Evolutionary conservation across 1,140 invertebrate genomes (phyloP), one percentile per base, ranked within the genome.

Genomic region (Lepeophtheirus salmonis): DNA sequence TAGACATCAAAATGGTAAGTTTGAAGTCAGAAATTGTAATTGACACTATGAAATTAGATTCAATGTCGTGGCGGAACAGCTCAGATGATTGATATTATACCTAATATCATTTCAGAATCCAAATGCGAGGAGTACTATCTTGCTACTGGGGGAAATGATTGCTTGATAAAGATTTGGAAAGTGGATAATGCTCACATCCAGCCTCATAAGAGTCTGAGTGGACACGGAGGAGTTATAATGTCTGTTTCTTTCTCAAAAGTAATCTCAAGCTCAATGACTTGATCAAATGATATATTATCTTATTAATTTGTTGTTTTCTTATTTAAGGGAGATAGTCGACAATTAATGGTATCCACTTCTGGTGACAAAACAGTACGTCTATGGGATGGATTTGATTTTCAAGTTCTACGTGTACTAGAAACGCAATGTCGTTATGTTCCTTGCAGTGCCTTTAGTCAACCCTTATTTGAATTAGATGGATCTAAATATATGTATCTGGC

Each of bases 391-490:
- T 68, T 72, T 49, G n/a, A 72, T 3, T 50, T n/a, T 17, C 49
- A 50, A 12, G 48, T 53, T 49, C 13, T 70, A 21, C 67, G 74
- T 62, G 73, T 73, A 18, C 65, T 83, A 2, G 73, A 77, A 63
- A 79, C 75, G 4, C 81, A 83, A 68, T 74, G 73, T 18, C 72
- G 82, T 68, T 86, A 84, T 69, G 78, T 86, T 0, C 82, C 82
- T 61, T 80, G 78, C 63, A 79, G 80, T 69, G 76, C 79, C 3
- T 83, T 85, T 66, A 82, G 81, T 1, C 69, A 70, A 41, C 6
- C 30, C 30, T n/a, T 41, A 6, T 41, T 10, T n/a, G 30, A 41
- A 41, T n/a, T n/a, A 64, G 78, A 83, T 69, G 76, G 76, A 56
- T 69, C 70, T n/a, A 24, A 57, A 48, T 30, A 41, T 30, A 41